Base-by-base conservation (phyloP, 2,113 vertebrate genomes). In the Ameiurus melas region DNA sequence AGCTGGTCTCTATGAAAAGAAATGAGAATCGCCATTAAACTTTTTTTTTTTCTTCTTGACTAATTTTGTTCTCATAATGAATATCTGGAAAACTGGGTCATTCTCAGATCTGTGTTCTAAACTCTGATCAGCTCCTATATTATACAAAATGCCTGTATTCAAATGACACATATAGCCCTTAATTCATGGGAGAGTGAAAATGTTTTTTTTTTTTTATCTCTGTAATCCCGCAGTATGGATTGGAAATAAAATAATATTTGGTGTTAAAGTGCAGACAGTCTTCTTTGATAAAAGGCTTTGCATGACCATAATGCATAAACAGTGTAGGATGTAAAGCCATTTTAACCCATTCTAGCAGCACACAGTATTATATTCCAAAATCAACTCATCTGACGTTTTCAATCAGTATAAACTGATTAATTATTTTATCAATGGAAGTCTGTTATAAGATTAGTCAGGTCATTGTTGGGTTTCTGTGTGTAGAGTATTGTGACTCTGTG, bases 21-120 rank as follows among this genome's bases (percentile, higher is more conserved):
- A 89, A 81, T 25, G 62, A 82, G 84, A 73, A 60, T 83, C 55
- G n/a, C 66, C 36, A 71, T 82, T 81, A 82, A 85, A 80, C 64
- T 51, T 86, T 47, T 86, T 85, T 57, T 57, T 57, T 55, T 57
- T 57, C 16, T 57, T 20, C 43, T 78, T 22, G 19, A 39, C 47
- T 58, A 36, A 79, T 85, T 79, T 58, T 60, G 27, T 64, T 22
- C 83, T 79, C 75, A 81, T 85, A 70, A 85, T 85, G 64, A 85
- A 70, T n/a, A 47, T 60, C 62, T 66, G 19, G 7, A 53, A 51
- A 66, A 57, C 68, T 39, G 84, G 84, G 51, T 73, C 43, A 55
- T 55, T 66, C 58, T 80, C 58, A 55, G 6, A 86, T 86, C 71
- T 47, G 71, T 77, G 57, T 22, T 64, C 30, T 36, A 53, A 30